These are phyloP conservation scores for Eulemur coronatus DNA, from an alignment of 2,797 vertebrate species.

Conservation along the genomic window DNA sequence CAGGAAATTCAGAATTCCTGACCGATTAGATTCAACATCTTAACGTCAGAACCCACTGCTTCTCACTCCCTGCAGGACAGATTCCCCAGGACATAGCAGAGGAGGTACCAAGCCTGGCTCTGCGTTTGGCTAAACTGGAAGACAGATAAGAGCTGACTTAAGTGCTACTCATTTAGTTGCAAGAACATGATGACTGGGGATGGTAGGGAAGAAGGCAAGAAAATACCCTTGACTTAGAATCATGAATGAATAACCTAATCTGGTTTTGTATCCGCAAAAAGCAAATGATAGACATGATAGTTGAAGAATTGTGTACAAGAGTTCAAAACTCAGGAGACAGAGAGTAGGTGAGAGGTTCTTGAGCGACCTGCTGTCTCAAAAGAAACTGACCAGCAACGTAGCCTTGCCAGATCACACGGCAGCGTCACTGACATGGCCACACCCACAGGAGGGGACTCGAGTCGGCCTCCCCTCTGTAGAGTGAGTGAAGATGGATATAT, in stretches of 20 bases:
- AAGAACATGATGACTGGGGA: neutral
- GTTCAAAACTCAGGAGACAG: neutral
- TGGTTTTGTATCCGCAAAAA: neutral
- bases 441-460: neutral
- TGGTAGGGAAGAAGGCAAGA: neutral
- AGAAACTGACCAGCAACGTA: neutral
- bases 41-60: neutral
- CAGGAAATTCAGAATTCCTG: neutral
- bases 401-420: too few species aligned
- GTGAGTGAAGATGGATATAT: fast-evolving
- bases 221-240: neutral
- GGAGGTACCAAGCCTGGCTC: neutral
- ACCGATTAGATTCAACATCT: neutral
- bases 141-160: neutral
- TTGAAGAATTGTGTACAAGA: neutral
- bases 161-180: neutral
- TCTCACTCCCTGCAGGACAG: neutral
- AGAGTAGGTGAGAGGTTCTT: neutral
- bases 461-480: neutral
- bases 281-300: neutral
- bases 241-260: neutral
- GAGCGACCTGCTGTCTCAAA: neutral
- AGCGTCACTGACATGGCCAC: neutral
- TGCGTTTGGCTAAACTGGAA: neutral
- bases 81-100: neutral